A percentile compares a stretch with the other conserved stretches of the same genome.
Conservation (phyloP, 2,797 vertebrate genomes). For the Peromyscus aztecus region DNA sequence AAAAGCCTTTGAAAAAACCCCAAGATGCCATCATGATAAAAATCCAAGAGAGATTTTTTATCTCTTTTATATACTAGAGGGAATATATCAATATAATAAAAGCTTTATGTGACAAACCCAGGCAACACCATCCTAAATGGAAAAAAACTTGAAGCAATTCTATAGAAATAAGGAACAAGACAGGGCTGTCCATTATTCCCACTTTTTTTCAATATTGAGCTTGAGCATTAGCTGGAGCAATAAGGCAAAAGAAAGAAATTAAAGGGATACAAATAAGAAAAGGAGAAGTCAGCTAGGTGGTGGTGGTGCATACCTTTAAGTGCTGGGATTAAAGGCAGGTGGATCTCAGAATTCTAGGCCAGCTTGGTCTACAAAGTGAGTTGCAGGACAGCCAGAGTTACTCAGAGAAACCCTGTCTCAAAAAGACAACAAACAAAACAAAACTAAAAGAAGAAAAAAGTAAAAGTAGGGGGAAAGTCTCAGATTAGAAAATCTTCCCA, state of each 20-base stretch:
- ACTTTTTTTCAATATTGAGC: neutral
- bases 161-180: neutral
- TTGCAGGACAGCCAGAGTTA: neutral
- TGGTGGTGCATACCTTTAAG: neutral
- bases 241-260: neutral
- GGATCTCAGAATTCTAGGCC: neutral
- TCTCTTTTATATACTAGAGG: neutral
- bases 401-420: neutral
- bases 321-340: no score
- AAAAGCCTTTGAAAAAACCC: neutral
- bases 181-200: neutral
- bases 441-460: neutral
- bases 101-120: neutral
- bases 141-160: neutral
- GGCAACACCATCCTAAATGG: neutral
- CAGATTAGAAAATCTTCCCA: constrained; percentile 18
- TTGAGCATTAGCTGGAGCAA: neutral
- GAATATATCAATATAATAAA: neutral
- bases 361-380: neutral
- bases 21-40: neutral
- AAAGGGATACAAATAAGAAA: no score
- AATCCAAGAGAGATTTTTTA: neutral
- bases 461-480: constrained; percentile 3
- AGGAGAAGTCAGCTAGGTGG: neutral
- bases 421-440: neutral